Conservation (phyloP, 2,797 vertebrate species). For the Spinibarbus caldwelli region DNA sequence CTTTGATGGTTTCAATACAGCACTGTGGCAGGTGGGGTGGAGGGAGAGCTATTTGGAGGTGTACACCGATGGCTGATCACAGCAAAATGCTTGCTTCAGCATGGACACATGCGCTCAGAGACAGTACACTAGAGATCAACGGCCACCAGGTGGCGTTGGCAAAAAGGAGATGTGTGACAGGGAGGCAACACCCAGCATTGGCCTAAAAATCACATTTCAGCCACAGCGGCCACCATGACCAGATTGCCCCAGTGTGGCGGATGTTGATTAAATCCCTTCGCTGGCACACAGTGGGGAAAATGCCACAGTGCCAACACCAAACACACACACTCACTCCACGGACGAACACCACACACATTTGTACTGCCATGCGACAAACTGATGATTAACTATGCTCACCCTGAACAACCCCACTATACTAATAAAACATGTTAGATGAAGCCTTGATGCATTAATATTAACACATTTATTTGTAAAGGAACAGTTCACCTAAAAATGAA, state of each 20-base stretch:
- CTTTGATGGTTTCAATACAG: constrained; percentile 44
- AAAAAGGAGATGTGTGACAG: constrained; percentile 52
- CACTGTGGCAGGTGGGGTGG: constrained; percentile 14
- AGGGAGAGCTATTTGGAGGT: constrained; percentile 42
- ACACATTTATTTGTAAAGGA: neutral
- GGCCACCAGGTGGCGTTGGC: constrained; percentile 76
- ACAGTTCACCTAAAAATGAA: neutral
- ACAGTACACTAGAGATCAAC: constrained; percentile 24
- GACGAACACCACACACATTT: constrained; percentile 4
- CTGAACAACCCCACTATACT: neutral
- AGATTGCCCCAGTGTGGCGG: constrained; percentile 62
- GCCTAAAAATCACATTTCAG: constrained; percentile 69
- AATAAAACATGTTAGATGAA: constrained; percentile 15
- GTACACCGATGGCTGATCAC: constrained; percentile 24
- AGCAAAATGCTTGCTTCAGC: constrained; percentile 44
- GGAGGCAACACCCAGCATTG: constrained; percentile 74
- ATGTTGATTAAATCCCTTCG: constrained; percentile 63
- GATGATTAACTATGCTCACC: constrained; percentile 5
- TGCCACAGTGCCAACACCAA: constrained; percentile 25
- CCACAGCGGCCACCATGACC: constrained; percentile 69
- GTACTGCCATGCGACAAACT: neutral
- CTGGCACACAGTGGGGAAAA: constrained; percentile 50
- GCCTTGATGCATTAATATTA: neutral
- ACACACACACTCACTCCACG: neutral
- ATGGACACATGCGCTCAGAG: constrained; percentile 4